A percentile compares a stretch with the other conserved stretches of the same genome.
These are phyloP conservation scores for Polymixis flavicincta DNA, from an alignment of 2,888 invertebrate species.

Conservation along the genomic window DNA sequence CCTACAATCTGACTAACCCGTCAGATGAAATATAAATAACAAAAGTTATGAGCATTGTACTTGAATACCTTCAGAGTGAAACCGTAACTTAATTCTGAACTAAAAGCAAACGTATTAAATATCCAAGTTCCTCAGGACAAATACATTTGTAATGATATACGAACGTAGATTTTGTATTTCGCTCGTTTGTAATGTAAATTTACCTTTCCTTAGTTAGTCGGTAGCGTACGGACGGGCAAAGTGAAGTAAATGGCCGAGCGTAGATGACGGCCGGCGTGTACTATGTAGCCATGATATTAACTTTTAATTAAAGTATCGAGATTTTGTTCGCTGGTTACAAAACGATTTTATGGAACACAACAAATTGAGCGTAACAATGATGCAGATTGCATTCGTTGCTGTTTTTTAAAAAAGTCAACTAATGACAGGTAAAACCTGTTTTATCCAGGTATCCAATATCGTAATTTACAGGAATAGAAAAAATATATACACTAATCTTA, in stretches of 20 bases:
- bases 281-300: slow-evolving; percentile 69
- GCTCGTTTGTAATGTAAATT: slow-evolving; percentile 85
- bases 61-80: slow-evolving; percentile 21
- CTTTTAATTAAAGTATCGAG: slow-evolving; percentile 71
- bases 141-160: slow-evolving; percentile 72
- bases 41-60: slow-evolving; percentile 13
- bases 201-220: slow-evolving; percentile 80
- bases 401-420: background rate
- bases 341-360: slow-evolving; percentile 37
- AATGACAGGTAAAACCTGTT: background rate
- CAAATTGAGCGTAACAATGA: slow-evolving; percentile 13
- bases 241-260: slow-evolving; percentile 71
- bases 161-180: slow-evolving; percentile 77
- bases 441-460: background rate
- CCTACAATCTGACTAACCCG: background rate
- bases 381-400: slow-evolving; percentile 10
- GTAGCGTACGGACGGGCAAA: slow-evolving; percentile 71
- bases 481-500: too few relatives aligned
- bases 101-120: slow-evolving; percentile 67
- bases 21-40: slow-evolving; percentile 3
- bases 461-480: background rate
- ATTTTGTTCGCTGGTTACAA: slow-evolving; percentile 54
- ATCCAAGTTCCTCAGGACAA: slow-evolving; percentile 73
- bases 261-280: slow-evolving; percentile 62
- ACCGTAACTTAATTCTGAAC: slow-evolving; percentile 53